phyloP scores from a whole-genome alignment of 2,888 invertebrate genomes.

The Atrina japonica region DNA sequence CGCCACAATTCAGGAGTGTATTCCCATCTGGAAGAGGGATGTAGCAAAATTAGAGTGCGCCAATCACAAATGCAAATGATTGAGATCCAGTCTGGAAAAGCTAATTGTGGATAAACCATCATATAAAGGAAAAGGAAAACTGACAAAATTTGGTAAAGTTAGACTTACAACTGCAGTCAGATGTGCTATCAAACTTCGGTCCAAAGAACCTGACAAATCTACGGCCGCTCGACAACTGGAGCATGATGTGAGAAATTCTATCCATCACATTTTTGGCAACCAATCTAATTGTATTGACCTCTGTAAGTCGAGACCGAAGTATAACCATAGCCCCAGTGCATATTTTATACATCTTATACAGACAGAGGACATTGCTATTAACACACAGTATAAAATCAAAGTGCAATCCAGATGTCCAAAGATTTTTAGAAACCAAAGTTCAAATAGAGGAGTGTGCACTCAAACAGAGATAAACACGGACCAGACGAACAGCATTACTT shows the following conservation, averaged over 20 bases:
- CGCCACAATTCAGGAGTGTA: conserved; percentile 23
- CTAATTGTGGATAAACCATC: conserved; percentile 23
- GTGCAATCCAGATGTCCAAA: too few relatives aligned
- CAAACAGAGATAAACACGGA: too few relatives aligned
- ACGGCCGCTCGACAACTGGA: conserved; percentile 12
- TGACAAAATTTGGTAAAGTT: conserved; percentile 26
- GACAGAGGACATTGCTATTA: too few relatives aligned
- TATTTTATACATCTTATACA: too few relatives aligned
- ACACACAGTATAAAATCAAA: too few relatives aligned
- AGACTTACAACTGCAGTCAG: conserved; percentile 35
- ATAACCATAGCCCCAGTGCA: too few relatives aligned
- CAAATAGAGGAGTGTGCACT: too few relatives aligned
- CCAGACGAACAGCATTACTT: too few relatives aligned
- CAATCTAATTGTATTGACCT: conserved; percentile 42
- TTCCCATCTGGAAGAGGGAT: conserved; percentile 30
- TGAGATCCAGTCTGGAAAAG: conserved; percentile 32
- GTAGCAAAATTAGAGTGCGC: conserved; percentile 34
- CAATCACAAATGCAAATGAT: conserved; percentile 40
- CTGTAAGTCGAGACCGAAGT: too few relatives aligned
- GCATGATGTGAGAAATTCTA: conserved; percentile 44
- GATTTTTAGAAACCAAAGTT: too few relatives aligned
- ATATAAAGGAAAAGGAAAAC: conserved; percentile 27
- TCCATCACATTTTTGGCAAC: conserved; percentile 44
- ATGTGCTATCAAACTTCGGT: conserved; percentile 47
- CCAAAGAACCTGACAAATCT: neutral